Percentiles rank a stretch among this genome's conserved stretches.
Evolutionary conservation across 2,113 vertebrate species (phyloP).

Genomic region (Erinaceus europaeus): DNA sequence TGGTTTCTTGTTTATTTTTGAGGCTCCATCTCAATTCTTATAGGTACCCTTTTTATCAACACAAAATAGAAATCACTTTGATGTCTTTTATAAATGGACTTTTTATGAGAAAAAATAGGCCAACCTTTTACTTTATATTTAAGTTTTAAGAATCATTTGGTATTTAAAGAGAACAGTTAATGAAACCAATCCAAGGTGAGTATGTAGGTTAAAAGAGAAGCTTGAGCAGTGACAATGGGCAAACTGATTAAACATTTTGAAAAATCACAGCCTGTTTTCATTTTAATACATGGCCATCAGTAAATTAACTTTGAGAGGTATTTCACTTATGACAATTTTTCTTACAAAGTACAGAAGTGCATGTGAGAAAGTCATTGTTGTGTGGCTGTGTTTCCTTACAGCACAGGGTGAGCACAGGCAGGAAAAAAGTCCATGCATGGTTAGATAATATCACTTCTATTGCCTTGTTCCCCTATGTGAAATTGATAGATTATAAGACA

Average conservation of each 20-base stretch:
- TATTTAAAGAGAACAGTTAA: constrained; percentile 26
- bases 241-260: constrained; percentile 15
- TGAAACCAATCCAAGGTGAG: not conserved
- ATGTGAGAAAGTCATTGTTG: not conserved
- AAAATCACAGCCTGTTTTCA: constrained; percentile 43
- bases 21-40: not conserved
- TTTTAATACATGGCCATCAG: constrained; percentile 8
- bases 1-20: not conserved
- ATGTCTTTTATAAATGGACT: constrained; percentile 41
- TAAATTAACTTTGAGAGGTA: constrained; percentile 33
- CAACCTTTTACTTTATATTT: constrained; percentile 10
- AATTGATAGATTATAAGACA: not conserved
- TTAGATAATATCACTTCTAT: not conserved
- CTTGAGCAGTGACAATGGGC: constrained; percentile 3
- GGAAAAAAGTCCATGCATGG: not conserved
- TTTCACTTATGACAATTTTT: not conserved
- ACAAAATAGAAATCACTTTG: not conserved
- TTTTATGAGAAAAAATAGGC: not conserved
- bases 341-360: not conserved
- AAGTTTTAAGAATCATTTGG: constrained; percentile 18
- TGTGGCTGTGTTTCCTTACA: no score
- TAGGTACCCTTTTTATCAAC: not conserved
- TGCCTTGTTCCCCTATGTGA: not conserved
- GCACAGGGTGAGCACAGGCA: not conserved
- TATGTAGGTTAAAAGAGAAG: constrained; percentile 15